Conservation (phyloP, 1,140 invertebrate genomes). For the Euwallacea similis region DNA sequence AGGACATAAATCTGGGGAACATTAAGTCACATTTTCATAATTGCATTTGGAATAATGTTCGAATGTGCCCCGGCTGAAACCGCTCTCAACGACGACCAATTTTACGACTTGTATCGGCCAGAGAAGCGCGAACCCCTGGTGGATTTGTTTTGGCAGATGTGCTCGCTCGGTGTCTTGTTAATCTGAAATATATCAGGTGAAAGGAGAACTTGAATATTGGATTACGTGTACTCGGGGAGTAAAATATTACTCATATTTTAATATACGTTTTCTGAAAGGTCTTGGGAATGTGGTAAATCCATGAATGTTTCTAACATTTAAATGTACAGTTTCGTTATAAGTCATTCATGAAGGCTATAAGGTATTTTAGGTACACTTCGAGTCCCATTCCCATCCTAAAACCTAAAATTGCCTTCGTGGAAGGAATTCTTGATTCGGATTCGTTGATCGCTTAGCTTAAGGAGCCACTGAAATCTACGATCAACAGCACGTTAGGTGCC, state of each 20-base stretch:
- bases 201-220: not conserved
- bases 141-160: constrained; percentile 42
- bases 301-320: not conserved
- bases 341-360: too few species aligned
- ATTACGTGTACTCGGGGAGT: not conserved
- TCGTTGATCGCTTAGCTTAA: too few species aligned
- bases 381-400: too few species aligned
- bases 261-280: not conserved
- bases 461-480: too few species aligned
- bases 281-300: not conserved
- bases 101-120: constrained; percentile 26
- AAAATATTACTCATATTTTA: not conserved
- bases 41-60: constrained; percentile 48
- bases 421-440: too few species aligned
- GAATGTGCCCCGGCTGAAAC: constrained; percentile 19
- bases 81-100: constrained; percentile 15
- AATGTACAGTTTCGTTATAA: too few species aligned
- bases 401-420: too few species aligned
- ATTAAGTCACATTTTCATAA: constrained; percentile 53
- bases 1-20: constrained; percentile 48
- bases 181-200: constrained; percentile 27
- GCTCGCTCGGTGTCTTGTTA: constrained; percentile 33
- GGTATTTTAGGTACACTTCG: too few species aligned
- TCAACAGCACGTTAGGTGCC: too few species aligned
- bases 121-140: constrained; percentile 23